These are phyloP conservation scores for Anticlea derivata DNA, from an alignment of 2,888 invertebrate genomes.

Conservation along the genomic window DNA sequence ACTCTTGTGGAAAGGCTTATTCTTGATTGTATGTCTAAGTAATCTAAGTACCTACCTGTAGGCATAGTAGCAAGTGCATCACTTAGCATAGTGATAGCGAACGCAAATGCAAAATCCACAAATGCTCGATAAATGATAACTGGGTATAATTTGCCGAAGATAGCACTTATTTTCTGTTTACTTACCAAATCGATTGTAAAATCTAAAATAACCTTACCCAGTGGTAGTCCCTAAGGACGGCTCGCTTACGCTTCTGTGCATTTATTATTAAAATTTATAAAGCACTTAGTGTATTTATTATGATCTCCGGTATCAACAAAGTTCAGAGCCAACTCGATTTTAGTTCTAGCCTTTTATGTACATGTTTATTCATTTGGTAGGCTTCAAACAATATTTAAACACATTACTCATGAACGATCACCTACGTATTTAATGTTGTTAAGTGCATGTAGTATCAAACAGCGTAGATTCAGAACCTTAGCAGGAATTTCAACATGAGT, in stretches of 20 bases:
- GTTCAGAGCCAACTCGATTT: conserved; percentile 25
- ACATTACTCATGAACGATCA: not conserved
- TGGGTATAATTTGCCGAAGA: too few relatives aligned
- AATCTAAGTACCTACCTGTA: too few relatives aligned
- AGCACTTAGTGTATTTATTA: conserved; percentile 22
- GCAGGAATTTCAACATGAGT: conserved; percentile 21
- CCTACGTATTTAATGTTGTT: not conserved
- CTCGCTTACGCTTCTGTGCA: conserved; percentile 63
- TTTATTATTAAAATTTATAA: conserved; percentile 27
- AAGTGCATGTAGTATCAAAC: conserved; percentile 3
- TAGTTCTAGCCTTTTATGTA: not conserved
- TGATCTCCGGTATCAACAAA: conserved; percentile 5
- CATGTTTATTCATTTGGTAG: conserved; percentile 1
- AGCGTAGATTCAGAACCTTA: conserved; percentile 10
- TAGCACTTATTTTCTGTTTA: not conserved
- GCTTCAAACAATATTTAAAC: not conserved
- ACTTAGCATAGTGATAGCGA: too few relatives aligned
- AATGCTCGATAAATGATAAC: too few relatives aligned
- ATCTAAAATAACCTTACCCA: conserved; percentile 40
- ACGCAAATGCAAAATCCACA: too few relatives aligned
- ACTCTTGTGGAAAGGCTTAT: too few relatives aligned
- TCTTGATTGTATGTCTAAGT: too few relatives aligned
- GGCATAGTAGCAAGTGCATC: too few relatives aligned
- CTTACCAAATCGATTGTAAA: conserved; percentile 2
- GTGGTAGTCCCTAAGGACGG: conserved; percentile 60